These are phyloP conservation scores for Agelaius phoeniceus DNA, from an alignment of 2,113 vertebrate species.

Conservation along the genomic window DNA sequence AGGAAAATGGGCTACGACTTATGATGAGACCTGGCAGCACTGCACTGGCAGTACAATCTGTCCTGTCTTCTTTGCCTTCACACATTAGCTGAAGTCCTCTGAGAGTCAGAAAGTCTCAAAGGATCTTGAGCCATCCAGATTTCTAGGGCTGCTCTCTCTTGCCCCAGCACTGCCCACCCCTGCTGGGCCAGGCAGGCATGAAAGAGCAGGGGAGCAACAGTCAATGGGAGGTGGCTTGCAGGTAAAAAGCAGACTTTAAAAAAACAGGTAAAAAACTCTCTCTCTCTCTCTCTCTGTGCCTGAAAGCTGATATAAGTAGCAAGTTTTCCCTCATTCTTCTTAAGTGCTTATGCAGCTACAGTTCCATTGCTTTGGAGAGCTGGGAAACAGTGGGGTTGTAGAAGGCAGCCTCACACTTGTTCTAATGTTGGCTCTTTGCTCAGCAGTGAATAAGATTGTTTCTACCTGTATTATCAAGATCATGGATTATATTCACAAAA, in stretches of 20 bases:
- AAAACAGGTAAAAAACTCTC: accelerated
- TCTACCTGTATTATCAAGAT: neutral
- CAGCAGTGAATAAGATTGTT: neutral
- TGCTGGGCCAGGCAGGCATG: neutral
- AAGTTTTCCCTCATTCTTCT: neutral
- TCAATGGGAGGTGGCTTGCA: neutral
- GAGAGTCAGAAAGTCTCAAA: neutral
- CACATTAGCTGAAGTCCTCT: neutral
- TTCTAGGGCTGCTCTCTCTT: neutral
- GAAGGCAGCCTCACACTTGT: neutral
- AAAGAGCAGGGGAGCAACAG: neutral
- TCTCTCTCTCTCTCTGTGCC: neutral
- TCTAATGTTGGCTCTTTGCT: neutral
- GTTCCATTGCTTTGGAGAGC: neutral
- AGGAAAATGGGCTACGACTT: neutral
- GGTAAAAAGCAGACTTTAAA: neutral
- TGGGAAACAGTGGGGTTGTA: neutral
- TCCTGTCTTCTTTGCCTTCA: neutral
- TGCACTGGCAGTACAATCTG: neutral
- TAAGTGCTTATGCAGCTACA: accelerated
- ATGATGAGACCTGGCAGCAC: neutral
- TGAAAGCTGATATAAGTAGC: neutral
- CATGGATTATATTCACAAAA: neutral
- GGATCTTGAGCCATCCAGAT: neutral
- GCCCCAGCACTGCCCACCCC: neutral